Evolutionary conservation across 2,113 vertebrate genomes (phyloP), one percentile per base, ranked within the genome.

Genomic region (Notothenia rossii): DNA sequence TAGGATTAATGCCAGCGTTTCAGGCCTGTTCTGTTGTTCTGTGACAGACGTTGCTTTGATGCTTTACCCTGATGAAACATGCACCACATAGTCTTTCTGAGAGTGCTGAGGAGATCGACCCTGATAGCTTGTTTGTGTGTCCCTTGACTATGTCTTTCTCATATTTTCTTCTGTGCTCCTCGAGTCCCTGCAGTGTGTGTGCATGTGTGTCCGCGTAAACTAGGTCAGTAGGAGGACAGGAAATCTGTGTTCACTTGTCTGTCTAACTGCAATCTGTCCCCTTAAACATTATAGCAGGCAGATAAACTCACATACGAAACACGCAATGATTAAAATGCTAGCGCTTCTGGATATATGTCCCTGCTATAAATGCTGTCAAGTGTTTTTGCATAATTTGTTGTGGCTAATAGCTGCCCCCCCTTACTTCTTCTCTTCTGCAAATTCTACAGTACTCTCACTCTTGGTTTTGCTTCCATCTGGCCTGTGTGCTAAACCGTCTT

Each of bases 191-290:
- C 40, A 18, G 68, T 58, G 69, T 77, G 79, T 72, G 71, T 77
- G 79, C 17, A 46, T 61, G 67, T 77, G 76, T 71, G 78, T 82
- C 66, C 81, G 56, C 45, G 48, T 75, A 74, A 91, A 89, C 64
- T 80, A 82, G 90, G 87, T 94, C 90, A 94, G 70, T 69, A 82
- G 83, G 75, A 84, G 87, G 81, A 93, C 88, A 93, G 88, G 88
- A 93, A 91, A 79, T 88, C 79, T 82, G 87, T 86, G 65, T 75
- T 86, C 75, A 74, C 66, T 84, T 78, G 72, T 86, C 73, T 72
- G 72, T 71, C 85, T 86, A 59, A 75, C 67, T 73, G 53, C 61
- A 54, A 43, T 56, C 72, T 84, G 74, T 58, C 53, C 29, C 60
- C 77, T 62, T 65, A 48, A 75, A 82, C 71, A 58, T 78, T 86